Conservation (phyloP, 2,113 vertebrate genomes). For the Pterocles orientalis region DNA sequence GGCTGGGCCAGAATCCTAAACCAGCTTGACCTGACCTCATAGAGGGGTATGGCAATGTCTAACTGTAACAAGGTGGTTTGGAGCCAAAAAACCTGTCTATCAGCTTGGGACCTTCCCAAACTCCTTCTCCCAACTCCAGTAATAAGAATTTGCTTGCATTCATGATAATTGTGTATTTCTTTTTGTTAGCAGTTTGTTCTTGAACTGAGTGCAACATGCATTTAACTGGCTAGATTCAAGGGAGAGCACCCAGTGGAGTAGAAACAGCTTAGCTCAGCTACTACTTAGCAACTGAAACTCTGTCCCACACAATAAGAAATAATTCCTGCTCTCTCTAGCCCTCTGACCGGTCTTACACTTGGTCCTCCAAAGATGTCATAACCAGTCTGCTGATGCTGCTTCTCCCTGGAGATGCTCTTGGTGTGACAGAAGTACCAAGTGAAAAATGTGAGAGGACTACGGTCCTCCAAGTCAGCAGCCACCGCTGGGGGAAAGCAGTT, state of each 20-base stretch:
- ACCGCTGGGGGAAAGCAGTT: not conserved
- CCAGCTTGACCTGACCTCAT: not conserved
- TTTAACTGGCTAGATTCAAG: not conserved
- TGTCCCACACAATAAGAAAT: not conserved
- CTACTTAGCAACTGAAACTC: not conserved
- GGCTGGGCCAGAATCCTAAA: not conserved
- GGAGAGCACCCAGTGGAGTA: not conserved
- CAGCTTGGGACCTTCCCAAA: not conserved
- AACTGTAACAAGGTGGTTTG: not conserved
- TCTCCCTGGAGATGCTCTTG: not conserved
- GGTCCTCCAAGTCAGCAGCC: not conserved
- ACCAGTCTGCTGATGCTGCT: not conserved
- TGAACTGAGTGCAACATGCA: not conserved
- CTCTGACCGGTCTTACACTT: not conserved
- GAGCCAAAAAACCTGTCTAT: not conserved
- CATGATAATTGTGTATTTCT: not conserved
- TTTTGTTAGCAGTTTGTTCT: too few species aligned
- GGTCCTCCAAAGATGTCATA: not conserved
- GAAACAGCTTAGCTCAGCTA: not conserved
- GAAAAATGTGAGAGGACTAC: not conserved
- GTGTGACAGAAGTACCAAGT: not conserved
- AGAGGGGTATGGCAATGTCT: not conserved
- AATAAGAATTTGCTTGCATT: not conserved
- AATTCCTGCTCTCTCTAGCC: not conserved
- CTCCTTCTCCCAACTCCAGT: not conserved